These are phyloP conservation scores for Siniperca knerii DNA, from an alignment of 2,113 vertebrate genomes.

Conservation along the genomic window DNA sequence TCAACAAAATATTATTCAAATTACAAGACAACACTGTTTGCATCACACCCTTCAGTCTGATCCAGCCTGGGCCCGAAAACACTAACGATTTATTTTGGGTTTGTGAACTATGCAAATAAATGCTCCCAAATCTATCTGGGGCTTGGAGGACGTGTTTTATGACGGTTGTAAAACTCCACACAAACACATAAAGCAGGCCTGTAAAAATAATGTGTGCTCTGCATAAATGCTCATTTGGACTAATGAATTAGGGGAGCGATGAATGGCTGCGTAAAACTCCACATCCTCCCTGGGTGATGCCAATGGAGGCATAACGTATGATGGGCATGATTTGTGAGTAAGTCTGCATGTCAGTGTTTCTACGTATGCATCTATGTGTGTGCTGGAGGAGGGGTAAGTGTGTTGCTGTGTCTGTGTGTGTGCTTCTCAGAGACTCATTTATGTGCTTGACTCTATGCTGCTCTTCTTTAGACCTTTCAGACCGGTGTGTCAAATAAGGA, in stretches of 20 bases:
- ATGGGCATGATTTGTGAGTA: slow-evolving; percentile 26
- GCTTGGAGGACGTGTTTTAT: slow-evolving; percentile 84
- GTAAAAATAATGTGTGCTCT: slow-evolving; percentile 83
- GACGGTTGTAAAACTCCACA: slow-evolving; percentile 83
- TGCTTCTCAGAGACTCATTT: neutral
- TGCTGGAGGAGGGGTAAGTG: neutral
- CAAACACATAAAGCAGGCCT: slow-evolving; percentile 83
- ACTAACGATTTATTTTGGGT: slow-evolving; percentile 78
- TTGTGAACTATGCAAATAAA: slow-evolving; percentile 84
- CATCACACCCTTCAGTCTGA: slow-evolving; percentile 20
- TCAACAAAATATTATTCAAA: slow-evolving; percentile 46
- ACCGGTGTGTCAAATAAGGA: slow-evolving; percentile 23
- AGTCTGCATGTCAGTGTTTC: slow-evolving; percentile 20
- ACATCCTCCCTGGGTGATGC: slow-evolving; percentile 70
- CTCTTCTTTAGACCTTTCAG: slow-evolving; percentile 20
- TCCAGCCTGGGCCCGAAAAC: slow-evolving; percentile 53
- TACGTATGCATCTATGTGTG: slow-evolving; percentile 3
- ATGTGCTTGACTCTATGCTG: neutral
- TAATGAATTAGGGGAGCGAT: slow-evolving; percentile 83
- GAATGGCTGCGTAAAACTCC: slow-evolving; percentile 68
- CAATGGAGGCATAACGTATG: slow-evolving; percentile 30
- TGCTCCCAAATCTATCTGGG: slow-evolving; percentile 80
- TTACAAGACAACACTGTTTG: slow-evolving; percentile 48
- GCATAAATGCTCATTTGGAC: slow-evolving; percentile 83
- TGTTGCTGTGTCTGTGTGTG: neutral